A percentile compares a stretch with the other conserved stretches of the same genome.
phyloP scores from a whole-genome alignment of 2,113 vertebrate species.

The Cinclus cinclus region DNA sequence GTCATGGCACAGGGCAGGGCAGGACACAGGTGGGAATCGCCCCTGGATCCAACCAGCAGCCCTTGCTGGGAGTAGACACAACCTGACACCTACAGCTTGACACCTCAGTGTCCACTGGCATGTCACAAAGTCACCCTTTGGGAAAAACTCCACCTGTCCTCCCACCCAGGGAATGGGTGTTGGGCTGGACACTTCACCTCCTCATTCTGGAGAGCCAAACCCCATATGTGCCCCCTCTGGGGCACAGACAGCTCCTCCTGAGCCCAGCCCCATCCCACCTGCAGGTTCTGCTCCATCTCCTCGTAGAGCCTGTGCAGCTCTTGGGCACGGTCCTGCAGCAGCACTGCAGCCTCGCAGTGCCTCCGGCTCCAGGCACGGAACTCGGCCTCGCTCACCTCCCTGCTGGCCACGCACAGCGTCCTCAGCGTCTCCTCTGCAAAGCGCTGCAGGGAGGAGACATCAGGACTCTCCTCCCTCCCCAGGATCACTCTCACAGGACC shows the following conservation, averaged over 20 bases:
- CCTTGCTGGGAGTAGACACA: not conserved
- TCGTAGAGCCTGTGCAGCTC: conserved; percentile 81
- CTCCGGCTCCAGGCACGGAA: conserved; percentile 78
- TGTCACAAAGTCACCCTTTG: not conserved
- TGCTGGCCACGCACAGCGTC: conserved; percentile 89
- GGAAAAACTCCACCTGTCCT: not conserved
- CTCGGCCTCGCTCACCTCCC: conserved; percentile 74
- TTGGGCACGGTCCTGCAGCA: conserved; percentile 59
- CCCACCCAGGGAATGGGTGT: not conserved
- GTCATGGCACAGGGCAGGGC: not conserved
- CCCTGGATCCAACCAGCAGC: not conserved
- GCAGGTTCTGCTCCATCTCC: conserved; percentile 84
- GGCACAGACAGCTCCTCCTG: not conserved
- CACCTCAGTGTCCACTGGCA: not conserved
- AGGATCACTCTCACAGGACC: too few relatives aligned
- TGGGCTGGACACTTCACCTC: not conserved
- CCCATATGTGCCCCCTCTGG: not conserved
- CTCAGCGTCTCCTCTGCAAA: conserved; percentile 81
- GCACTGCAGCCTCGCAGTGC: conserved; percentile 68
- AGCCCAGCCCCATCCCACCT: conserved; percentile 62
- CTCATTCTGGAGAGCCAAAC: not conserved
- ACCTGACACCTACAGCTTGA: not conserved
- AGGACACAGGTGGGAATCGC: fast-evolving
- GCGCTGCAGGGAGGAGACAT: conserved; percentile 52
- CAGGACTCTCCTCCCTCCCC: not conserved